Percentiles rank a stretch among this genome's conserved stretches.
Conservation (phyloP, 2,888 invertebrate genomes). For the Psylliodes chrysocephalus region DNA sequence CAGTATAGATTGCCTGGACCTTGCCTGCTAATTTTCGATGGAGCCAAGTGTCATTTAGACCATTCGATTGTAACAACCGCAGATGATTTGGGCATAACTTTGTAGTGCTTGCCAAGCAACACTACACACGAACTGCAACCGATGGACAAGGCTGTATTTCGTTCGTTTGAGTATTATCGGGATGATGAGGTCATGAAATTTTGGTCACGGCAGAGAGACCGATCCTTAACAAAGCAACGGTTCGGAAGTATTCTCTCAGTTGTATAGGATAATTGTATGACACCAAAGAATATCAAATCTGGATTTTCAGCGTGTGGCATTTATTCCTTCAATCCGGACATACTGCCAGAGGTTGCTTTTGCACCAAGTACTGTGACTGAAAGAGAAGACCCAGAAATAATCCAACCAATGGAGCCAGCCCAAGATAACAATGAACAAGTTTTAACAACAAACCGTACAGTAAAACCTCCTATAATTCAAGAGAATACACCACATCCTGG, state of each 20-base stretch:
- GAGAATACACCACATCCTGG: no score
- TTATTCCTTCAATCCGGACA: slow-evolving; percentile 50
- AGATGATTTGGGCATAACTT: no score
- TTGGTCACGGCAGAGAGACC: slow-evolving; percentile 10
- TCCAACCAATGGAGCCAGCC: no score
- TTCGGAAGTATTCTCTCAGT: slow-evolving; percentile 8
- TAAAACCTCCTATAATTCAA: no score
- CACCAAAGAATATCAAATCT: slow-evolving; percentile 47
- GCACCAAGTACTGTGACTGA: slow-evolving; percentile 13
- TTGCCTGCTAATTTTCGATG: slow-evolving; percentile 24
- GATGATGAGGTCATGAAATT: no score
- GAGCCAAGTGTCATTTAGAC: slow-evolving; percentile 49
- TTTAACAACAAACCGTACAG: no score
- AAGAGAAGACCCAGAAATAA: no score
- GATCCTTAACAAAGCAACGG: slow-evolving; percentile 3
- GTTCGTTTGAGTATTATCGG: no score
- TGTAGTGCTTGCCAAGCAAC: no score
- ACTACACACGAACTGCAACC: no score
- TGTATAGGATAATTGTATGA: slow-evolving; percentile 42
- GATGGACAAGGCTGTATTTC: no score
- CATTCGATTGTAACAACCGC: slow-evolving; percentile 50
- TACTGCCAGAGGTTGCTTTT: slow-evolving; percentile 46
- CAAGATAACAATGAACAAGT: no score
- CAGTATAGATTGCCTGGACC: background rate
- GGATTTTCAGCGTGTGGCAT: slow-evolving; percentile 49